These are phyloP conservation scores for Corynorhinus townsendii DNA, from an alignment of 2,113 vertebrate species.

Conservation along the genomic window DNA sequence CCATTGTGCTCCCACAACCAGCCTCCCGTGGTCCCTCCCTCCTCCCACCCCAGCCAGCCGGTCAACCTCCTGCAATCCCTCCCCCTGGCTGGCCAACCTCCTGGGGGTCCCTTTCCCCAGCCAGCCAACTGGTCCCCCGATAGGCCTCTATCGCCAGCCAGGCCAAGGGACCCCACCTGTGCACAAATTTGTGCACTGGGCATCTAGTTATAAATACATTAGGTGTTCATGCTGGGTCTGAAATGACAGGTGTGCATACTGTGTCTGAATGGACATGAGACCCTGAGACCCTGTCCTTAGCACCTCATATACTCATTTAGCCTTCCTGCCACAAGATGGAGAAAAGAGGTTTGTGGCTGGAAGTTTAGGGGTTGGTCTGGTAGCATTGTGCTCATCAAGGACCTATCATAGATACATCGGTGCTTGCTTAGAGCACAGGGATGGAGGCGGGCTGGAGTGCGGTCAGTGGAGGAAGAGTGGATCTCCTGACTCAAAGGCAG, in stretches of 20 bases:
- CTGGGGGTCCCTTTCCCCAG: no score
- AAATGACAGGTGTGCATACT: background rate
- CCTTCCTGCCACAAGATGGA: background rate
- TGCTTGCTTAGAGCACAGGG: background rate
- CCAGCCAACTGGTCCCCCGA: no score
- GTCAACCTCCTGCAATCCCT: no score
- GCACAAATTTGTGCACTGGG: no score
- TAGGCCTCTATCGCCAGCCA: no score
- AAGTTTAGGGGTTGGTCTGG: background rate
- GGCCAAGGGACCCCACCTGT: no score
- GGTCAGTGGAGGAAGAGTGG: background rate
- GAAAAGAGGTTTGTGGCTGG: background rate
- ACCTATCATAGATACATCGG: background rate
- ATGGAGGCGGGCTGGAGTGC: background rate
- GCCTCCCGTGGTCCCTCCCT: no score
- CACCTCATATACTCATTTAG: background rate
- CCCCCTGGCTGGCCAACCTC: no score
- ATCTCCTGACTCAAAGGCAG: background rate
- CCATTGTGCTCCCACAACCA: no score
- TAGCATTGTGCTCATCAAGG: background rate
- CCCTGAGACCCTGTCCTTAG: background rate
- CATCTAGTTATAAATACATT: no score
- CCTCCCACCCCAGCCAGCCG: accelerated
- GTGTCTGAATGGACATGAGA: background rate
- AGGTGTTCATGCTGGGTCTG: background rate